Conservation (phyloP, 2,888 invertebrate species). For the Pasiphila rectangulata region DNA sequence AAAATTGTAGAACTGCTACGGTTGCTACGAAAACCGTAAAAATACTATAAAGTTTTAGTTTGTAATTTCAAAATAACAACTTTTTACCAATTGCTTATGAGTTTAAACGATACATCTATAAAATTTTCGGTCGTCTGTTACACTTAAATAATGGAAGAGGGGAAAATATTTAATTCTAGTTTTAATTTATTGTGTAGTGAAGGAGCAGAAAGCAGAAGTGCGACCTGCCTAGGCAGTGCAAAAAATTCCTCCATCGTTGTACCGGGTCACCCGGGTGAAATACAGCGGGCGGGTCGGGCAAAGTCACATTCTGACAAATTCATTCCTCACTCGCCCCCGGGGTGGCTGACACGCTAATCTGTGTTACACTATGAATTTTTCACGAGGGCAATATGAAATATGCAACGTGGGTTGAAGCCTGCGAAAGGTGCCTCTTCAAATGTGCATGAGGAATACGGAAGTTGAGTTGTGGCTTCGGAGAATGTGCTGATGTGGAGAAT, state of each 20-base stretch:
- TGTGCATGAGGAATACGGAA: neutral
- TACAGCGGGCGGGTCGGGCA: constrained; percentile 53
- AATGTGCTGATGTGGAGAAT: neutral
- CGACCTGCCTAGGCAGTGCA: too few species aligned
- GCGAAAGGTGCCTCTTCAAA: neutral
- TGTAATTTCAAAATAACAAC: too few species aligned
- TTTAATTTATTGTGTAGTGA: too few species aligned
- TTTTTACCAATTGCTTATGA: too few species aligned
- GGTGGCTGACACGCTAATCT: constrained; percentile 48
- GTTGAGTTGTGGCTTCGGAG: neutral
- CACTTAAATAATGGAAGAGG: too few species aligned
- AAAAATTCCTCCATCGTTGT: constrained; percentile 27
- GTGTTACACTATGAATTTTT: constrained; percentile 65
- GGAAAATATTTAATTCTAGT: too few species aligned
- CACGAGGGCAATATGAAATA: constrained; percentile 28
- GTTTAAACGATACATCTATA: too few species aligned
- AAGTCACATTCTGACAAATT: constrained; percentile 49
- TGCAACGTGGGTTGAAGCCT: constrained; percentile 15
- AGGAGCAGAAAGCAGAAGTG: too few species aligned
- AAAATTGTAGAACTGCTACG: too few species aligned
- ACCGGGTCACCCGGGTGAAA: constrained; percentile 44
- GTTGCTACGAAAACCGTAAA: constrained; percentile 9
- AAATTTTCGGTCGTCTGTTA: too few species aligned
- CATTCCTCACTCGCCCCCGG: constrained; percentile 22
- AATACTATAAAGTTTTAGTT: neutral